Conservation (phyloP, 2,888 invertebrate genomes). For the Mythimna vitellina region DNA sequence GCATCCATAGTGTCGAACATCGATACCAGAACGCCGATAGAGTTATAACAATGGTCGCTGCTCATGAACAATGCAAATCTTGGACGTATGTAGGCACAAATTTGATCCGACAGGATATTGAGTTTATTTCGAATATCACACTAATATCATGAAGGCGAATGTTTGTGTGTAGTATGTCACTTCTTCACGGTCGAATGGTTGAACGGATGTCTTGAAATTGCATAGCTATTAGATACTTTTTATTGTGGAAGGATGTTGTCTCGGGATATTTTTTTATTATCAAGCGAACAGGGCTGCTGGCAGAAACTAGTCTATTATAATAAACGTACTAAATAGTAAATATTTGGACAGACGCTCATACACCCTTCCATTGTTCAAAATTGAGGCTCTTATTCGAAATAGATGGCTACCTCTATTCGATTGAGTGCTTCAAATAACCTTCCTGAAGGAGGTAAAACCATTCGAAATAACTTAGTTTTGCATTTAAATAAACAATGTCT, state of each 20-base stretch:
- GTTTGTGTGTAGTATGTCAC: no score
- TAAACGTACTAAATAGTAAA: neutral
- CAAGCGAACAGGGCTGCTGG: no score
- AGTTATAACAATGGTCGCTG: neutral
- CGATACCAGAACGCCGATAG: neutral
- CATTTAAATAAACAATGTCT: neutral
- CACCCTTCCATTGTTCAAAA: conserved; percentile 1
- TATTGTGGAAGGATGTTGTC: no score
- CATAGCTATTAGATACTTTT: no score
- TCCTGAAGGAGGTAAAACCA: neutral
- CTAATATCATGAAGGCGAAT: no score
- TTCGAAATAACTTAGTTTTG: conserved; percentile 6
- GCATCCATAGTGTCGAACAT: neutral
- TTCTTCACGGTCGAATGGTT: no score
- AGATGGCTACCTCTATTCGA: neutral
- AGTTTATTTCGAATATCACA: neutral
- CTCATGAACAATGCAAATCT: conserved; percentile 16
- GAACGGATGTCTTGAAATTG: no score
- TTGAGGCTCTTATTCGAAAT: neutral
- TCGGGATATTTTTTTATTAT: no score
- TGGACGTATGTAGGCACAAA: neutral
- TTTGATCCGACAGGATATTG: neutral
- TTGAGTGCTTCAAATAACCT: neutral
- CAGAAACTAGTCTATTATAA: no score
- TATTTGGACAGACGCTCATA: conserved; percentile 1